Percentiles rank a stretch among this genome's conserved stretches.
phyloP scores from a whole-genome alignment of 2,113 vertebrate genomes.

The Numenius arquata region DNA sequence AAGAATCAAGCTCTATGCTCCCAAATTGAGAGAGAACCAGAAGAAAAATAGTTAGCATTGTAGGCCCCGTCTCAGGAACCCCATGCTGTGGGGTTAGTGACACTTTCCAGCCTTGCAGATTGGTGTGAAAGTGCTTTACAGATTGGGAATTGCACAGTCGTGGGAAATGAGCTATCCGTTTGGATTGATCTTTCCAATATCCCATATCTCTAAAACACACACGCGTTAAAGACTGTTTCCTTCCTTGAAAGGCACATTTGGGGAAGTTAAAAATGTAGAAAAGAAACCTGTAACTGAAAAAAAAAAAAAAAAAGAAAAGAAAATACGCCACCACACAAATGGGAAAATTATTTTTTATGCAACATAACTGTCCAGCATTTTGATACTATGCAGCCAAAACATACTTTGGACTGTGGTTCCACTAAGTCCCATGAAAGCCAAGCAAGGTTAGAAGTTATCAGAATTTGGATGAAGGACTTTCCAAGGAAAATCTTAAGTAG shows the following conservation, averaged over 20 bases:
- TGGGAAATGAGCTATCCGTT: not conserved
- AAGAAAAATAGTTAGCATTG: not conserved
- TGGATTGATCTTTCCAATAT: not conserved
- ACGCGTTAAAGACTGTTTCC: not conserved
- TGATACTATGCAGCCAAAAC: not conserved
- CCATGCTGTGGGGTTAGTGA: not conserved
- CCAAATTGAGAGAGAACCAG: not conserved
- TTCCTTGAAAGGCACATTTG: not conserved
- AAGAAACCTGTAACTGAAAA: not conserved
- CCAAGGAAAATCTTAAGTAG: not conserved
- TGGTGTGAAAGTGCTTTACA: not conserved
- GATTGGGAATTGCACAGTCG: not conserved
- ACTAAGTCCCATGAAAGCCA: not conserved
- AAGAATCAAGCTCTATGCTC: not conserved
- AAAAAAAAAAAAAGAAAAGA: too few relatives aligned
- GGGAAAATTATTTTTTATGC: not conserved
- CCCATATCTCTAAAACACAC: not conserved
- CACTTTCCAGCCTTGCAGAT: not conserved
- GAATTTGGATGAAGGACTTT: not conserved
- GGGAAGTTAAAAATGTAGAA: not conserved
- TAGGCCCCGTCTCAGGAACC: not conserved
- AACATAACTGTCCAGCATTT: not conserved
- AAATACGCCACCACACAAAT: not conserved
- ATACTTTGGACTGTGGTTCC: not conserved
- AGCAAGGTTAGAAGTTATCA: slow-evolving; percentile 2